Evolutionary conservation across 2,888 invertebrate genomes (phyloP).

Genomic region (Archips crataeganus): DNA sequence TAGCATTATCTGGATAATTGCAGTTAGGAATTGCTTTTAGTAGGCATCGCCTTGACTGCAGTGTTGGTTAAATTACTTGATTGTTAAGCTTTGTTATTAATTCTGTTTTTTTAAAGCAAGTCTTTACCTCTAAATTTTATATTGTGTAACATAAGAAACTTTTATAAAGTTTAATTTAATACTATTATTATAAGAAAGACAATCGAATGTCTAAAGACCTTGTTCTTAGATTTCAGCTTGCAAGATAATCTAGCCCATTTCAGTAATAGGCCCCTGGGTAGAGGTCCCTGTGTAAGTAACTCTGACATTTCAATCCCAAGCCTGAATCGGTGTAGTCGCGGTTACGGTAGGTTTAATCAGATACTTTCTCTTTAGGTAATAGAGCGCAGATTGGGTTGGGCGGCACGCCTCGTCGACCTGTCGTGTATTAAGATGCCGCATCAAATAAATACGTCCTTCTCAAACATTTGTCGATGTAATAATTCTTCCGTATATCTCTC

Average conservation of each 20-base stretch:
- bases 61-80: constrained; percentile 18
- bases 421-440: constrained; percentile 45
- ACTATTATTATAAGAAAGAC: not conserved
- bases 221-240: constrained; percentile 6
- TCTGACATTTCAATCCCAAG: constrained; percentile 12
- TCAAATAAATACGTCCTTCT: constrained; percentile 57
- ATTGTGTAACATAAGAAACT: not conserved
- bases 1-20: constrained; percentile 70
- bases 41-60: constrained; percentile 36
- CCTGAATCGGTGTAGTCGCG: not conserved
- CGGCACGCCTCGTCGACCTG: constrained; percentile 17
- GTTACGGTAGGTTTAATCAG: not conserved
- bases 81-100: not conserved
- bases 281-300: constrained; percentile 7
- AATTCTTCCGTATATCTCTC: constrained; percentile 75
- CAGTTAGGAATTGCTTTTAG: constrained; percentile 52
- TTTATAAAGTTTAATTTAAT: not conserved
- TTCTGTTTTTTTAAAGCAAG: not conserved
- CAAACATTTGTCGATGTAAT: constrained; percentile 65
- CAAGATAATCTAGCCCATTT: constrained; percentile 4
- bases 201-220: not conserved
- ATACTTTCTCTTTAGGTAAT: not conserved
- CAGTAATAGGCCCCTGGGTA: constrained; percentile 7
- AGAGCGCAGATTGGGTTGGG: constrained; percentile 20
- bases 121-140: not conserved